Evolutionary conservation across 2,113 vertebrate genomes (phyloP).

Genomic region (Psittacus erithacus): DNA sequence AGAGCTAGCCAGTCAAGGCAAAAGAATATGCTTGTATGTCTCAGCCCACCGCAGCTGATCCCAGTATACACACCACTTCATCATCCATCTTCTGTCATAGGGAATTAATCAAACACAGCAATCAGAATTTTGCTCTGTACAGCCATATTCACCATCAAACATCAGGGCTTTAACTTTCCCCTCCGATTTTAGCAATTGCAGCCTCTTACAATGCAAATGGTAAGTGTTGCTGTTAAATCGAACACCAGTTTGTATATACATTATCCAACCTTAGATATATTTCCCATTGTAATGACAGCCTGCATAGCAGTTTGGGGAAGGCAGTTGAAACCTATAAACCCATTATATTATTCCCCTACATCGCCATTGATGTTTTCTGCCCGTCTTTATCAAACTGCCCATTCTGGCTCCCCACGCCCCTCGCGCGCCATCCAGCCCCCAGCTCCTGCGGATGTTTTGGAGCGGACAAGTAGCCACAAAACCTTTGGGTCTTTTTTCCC

Average conservation of each 20-base stretch:
- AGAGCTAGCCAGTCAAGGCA: not conserved
- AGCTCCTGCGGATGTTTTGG: not conserved
- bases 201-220: conserved; percentile 18
- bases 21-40: not conserved
- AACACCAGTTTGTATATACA: not conserved
- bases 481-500: not conserved
- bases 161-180: not conserved
- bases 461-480: not conserved
- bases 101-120: not conserved
- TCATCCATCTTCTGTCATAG: not conserved
- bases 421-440: not conserved
- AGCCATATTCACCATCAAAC: not conserved
- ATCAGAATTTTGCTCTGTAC: not conserved
- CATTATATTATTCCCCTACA: not conserved
- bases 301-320: not conserved
- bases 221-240: conserved; percentile 17
- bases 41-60: not conserved
- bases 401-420: not conserved
- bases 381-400: not conserved
- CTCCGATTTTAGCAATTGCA: not conserved
- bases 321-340: conserved; percentile 5
- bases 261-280: not conserved
- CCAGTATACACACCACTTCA: not conserved
- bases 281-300: conserved; percentile 32
- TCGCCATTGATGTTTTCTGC: not conserved